phyloP scores from a whole-genome alignment of 2,113 vertebrate species.

The Myiagra hebetior region DNA sequence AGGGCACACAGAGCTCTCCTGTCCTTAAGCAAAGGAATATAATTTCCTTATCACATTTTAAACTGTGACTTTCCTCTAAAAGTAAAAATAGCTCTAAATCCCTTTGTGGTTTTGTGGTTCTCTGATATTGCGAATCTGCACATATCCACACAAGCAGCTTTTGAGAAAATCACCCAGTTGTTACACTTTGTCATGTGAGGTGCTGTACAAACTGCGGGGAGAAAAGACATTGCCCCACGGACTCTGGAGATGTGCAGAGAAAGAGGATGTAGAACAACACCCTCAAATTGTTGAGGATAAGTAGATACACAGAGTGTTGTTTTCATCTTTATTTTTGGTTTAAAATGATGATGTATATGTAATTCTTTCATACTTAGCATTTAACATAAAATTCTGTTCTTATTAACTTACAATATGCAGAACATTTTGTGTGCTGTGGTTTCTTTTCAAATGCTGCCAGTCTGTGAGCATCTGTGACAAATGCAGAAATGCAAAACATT shows the following conservation, averaged over 20 bases:
- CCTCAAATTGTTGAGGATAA: background rate
- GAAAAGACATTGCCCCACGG: background rate
- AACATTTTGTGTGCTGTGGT: background rate
- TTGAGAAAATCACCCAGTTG: conserved; percentile 11
- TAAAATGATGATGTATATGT: background rate
- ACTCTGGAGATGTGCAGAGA: background rate
- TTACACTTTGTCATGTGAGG: background rate
- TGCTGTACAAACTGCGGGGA: background rate
- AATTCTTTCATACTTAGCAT: background rate
- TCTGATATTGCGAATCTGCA: conserved; percentile 18
- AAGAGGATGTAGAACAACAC: background rate
- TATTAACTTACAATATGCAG: background rate
- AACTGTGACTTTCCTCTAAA: conserved; percentile 34
- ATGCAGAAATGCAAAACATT: background rate
- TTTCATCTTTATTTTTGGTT: background rate
- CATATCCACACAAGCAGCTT: background rate
- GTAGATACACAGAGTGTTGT: background rate
- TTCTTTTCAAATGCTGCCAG: background rate
- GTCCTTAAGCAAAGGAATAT: conserved; percentile 20
- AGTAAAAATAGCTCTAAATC: conserved; percentile 33
- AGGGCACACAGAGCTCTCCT: background rate
- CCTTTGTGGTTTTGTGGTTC: conserved; percentile 42
- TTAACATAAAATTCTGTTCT: background rate
- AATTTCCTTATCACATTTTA: conserved; percentile 31
- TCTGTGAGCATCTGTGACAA: background rate